These are phyloP conservation scores for Gymnorhina tibicen DNA, from an alignment of 2,113 vertebrate genomes.

Conservation along the genomic window DNA sequence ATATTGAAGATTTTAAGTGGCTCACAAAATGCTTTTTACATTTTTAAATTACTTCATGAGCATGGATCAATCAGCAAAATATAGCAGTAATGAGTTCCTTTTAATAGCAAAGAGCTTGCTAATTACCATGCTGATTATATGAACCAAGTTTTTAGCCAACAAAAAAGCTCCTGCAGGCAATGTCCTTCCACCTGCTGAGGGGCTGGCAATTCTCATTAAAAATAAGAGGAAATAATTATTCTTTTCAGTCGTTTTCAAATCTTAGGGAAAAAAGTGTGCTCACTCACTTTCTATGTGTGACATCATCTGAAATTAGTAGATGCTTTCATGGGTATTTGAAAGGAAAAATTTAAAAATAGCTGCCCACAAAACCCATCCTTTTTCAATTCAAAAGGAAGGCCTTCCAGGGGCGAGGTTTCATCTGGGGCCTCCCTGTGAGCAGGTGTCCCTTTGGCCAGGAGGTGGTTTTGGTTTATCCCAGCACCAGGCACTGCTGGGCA, in stretches of 20 bases:
- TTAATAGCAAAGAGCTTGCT: conserved; percentile 60
- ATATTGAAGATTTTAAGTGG: conserved; percentile 35
- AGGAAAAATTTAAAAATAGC: not conserved
- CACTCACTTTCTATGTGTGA: not conserved
- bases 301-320: not conserved
- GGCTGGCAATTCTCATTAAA: conserved; percentile 59
- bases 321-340: not conserved
- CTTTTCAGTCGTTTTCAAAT: not conserved
- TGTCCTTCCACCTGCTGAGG: conserved; percentile 62
- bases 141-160: conserved; percentile 56
- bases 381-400: not conserved
- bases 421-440: not conserved
- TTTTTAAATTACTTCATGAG: conserved; percentile 59
- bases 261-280: not conserved
- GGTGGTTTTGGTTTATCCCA: not conserved
- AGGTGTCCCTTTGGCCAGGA: not conserved
- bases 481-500: not conserved
- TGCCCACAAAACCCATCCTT: not conserved
- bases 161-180: conserved; percentile 59
- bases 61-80: conserved; percentile 64
- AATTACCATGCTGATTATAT: conserved; percentile 68
- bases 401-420: not conserved
- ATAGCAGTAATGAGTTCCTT: conserved; percentile 69
- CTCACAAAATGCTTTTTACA: conserved; percentile 23
- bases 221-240: conserved; percentile 41